Evolutionary conservation across 1,140 invertebrate genomes (phyloP).

Genomic region (Musca domestica): DNA sequence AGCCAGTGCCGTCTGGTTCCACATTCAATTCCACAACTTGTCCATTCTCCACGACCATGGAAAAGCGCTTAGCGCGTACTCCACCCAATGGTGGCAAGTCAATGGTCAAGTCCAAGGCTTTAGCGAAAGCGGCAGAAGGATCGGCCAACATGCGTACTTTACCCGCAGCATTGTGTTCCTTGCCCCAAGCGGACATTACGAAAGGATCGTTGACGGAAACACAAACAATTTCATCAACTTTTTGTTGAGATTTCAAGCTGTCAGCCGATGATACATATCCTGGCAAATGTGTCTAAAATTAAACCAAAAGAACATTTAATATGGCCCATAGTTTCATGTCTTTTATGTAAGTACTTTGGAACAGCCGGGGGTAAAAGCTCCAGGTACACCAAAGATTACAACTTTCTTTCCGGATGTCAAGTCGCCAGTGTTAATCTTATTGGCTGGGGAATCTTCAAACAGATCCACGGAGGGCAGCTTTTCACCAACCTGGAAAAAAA

Average conservation of each 20-base stretch:
- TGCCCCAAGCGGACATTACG: constrained; percentile 91
- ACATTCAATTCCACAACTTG: constrained; percentile 79
- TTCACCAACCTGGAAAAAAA: constrained; percentile 71
- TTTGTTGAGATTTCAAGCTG: constrained; percentile 73
- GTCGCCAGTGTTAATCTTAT: constrained; percentile 78
- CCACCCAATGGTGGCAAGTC: constrained; percentile 80
- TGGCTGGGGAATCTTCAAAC: constrained; percentile 80
- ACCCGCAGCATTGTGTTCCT: constrained; percentile 71
- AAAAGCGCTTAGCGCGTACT: constrained; percentile 80
- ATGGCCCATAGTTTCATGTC: not conserved
- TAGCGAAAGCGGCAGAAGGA: constrained; percentile 75
- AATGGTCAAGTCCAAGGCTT: constrained; percentile 75
- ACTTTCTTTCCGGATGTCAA: constrained; percentile 78
- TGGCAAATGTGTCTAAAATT: constrained; percentile 78
- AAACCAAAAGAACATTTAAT: not conserved
- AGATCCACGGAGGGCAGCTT: constrained; percentile 76
- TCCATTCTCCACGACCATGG: constrained; percentile 84
- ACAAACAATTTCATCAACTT: constrained; percentile 80
- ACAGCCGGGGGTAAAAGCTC: constrained; percentile 94
- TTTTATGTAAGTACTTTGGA: constrained; percentile 69
- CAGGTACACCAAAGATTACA: constrained; percentile 87
- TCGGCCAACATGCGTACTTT: constrained; percentile 90
- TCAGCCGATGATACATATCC: constrained; percentile 78
- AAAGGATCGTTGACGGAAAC: constrained; percentile 92
- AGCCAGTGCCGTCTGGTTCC: constrained; percentile 88